Conservation (phyloP, 2,888 invertebrate species). For the Heliconius erato region DNA sequence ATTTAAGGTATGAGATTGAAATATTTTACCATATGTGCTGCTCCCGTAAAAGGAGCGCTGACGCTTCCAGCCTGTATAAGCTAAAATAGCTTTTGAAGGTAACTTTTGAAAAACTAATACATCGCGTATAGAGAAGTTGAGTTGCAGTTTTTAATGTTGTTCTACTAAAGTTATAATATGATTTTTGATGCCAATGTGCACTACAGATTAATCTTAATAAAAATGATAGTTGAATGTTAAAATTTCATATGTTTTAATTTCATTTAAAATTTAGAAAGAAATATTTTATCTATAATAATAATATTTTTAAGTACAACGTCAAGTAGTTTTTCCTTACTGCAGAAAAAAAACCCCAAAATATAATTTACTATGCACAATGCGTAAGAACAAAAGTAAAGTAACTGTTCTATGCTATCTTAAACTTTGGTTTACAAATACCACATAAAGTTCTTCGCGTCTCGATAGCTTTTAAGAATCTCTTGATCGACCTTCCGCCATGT, state of each 20-base stretch:
- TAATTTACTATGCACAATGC: background rate
- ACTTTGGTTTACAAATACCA: conserved; percentile 18
- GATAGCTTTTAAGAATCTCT: conserved; percentile 26
- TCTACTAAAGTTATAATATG: background rate
- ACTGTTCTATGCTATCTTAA: background rate
- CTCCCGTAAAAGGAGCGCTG: no score
- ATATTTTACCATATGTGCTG: no score
- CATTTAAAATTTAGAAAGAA: no score
- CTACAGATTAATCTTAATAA: no score
- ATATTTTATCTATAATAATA: background rate
- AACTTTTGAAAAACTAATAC: background rate
- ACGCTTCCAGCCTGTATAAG: no score
- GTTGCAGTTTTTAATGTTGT: background rate
- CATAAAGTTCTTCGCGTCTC: conserved; percentile 15
- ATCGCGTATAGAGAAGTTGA: background rate
- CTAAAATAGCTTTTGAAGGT: background rate
- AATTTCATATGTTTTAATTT: no score
- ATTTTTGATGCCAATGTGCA: background rate
- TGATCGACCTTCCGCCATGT: conserved; percentile 26
- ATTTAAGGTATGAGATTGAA: no score
- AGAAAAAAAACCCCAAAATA: background rate
- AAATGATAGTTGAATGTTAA: no score
- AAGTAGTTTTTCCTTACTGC: background rate
- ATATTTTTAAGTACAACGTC: background rate
- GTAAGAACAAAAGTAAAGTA: background rate